Percentiles rank a stretch among this genome's conserved stretches.
These are phyloP conservation scores for Phoronis australis DNA, from an alignment of 2,888 invertebrate genomes.

Conservation along the genomic window DNA sequence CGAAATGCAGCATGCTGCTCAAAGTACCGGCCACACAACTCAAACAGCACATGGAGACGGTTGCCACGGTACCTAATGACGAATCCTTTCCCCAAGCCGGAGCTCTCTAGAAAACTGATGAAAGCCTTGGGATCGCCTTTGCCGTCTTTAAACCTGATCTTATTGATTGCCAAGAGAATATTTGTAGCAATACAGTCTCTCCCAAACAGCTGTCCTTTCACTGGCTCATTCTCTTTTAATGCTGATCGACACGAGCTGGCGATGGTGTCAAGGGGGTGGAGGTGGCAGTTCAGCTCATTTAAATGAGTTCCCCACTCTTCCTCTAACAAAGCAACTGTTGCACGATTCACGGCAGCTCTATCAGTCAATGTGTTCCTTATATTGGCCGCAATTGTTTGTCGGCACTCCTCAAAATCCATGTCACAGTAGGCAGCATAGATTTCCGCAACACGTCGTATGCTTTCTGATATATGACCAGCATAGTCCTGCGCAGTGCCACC, in stretches of 20 bases:
- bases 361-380: constrained; percentile 15
- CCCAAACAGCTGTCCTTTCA: constrained; percentile 9
- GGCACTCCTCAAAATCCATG: constrained; percentile 1
- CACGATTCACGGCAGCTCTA: constrained; percentile 10
- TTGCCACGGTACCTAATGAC: constrained; percentile 12
- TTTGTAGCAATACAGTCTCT: constrained; percentile 13
- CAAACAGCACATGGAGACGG: constrained; percentile 10
- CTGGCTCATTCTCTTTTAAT: constrained; percentile 4
- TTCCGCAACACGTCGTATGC: constrained; percentile 8
- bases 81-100: constrained; percentile 4
- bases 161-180: constrained; percentile 10
- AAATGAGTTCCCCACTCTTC: constrained; percentile 7
- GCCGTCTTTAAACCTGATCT: constrained; percentile 10
- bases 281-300: constrained; percentile 14
- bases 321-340: constrained; percentile 6
- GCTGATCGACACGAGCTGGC: constrained; percentile 5
- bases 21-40: constrained; percentile 3
- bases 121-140: constrained; percentile 12
- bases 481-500: constrained; percentile 15
- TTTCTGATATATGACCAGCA: constrained; percentile 5
- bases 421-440: constrained; percentile 3
- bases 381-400: constrained; percentile 6
- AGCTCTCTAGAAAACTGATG: constrained; percentile 3
- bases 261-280: constrained; percentile 11
- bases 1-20: constrained; percentile 3